Evolutionary conservation across 64 coral and sea anemone genomes (phyloP).

Genomic region (Anthopleura sola): DNA sequence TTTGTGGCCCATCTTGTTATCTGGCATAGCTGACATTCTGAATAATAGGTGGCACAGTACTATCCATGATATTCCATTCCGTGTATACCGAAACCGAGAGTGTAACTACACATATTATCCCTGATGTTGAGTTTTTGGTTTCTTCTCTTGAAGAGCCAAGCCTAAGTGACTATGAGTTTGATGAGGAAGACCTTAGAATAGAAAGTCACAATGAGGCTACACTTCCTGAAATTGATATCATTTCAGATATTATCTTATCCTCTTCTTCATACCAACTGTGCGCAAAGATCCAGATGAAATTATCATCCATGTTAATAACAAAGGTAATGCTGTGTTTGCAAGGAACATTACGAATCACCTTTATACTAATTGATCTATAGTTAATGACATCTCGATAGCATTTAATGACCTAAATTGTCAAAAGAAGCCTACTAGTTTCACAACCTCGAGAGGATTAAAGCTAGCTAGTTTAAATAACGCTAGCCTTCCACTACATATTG

Average conservation of each 20-base stretch:
- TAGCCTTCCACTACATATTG: too few species aligned
- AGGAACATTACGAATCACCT: too few species aligned
- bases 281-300: too few species aligned
- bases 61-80: conserved; percentile 33
- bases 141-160: conserved; percentile 9
- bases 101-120: conserved; percentile 5
- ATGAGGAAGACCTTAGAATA: not conserved
- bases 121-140: conserved; percentile 11
- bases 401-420: too few species aligned
- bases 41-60: conserved; percentile 24
- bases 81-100: conserved; percentile 9
- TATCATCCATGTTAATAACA: too few species aligned
- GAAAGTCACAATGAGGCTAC: not conserved
- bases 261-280: too few species aligned
- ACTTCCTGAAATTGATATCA: conserved; percentile 5
- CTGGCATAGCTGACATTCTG: not conserved
- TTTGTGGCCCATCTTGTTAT: conserved; percentile 25
- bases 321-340: too few species aligned
- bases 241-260: conserved; percentile 3
- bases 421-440: too few species aligned
- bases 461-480: too few species aligned
- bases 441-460: too few species aligned
- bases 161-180: conserved; percentile 14
- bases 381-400: too few species aligned
- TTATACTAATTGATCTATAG: too few species aligned